Evolutionary conservation across 1,140 invertebrate genomes (phyloP).

Genomic region (Drosophila triauraria): DNA sequence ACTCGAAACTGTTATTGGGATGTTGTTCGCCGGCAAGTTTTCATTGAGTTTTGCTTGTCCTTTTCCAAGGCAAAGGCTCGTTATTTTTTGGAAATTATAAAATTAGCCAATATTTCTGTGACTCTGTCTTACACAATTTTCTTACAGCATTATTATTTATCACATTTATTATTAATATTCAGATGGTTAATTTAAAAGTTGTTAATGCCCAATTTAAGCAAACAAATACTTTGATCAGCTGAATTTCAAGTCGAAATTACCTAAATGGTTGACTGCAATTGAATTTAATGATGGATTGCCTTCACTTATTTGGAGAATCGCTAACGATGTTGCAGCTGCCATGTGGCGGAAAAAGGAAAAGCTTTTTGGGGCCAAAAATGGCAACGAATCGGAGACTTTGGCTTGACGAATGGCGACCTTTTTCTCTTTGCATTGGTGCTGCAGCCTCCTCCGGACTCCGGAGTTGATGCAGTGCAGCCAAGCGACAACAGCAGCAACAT

Average conservation of each 20-base stretch:
- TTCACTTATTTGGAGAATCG: constrained; percentile 50
- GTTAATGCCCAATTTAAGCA: background rate
- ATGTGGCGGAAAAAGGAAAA: constrained; percentile 8
- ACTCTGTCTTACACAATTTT: background rate
- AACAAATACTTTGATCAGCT: background rate
- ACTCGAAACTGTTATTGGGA: constrained; percentile 78
- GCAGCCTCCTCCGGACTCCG: constrained; percentile 40
- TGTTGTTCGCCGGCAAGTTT: constrained; percentile 55
- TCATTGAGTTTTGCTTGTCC: constrained; percentile 34
- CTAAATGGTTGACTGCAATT: constrained; percentile 36
- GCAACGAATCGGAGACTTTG: constrained; percentile 36
- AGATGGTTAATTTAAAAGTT: background rate
- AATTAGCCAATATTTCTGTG: constrained; percentile 33
- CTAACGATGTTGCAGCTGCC: constrained; percentile 65
- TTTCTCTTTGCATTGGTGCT: constrained; percentile 41
- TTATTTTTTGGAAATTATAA: constrained; percentile 22
- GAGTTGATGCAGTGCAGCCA: constrained; percentile 69
- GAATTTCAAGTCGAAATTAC: constrained; percentile 28
- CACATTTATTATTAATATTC: background rate
- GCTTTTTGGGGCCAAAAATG: constrained; percentile 52
- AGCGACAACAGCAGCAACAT: constrained; percentile 38
- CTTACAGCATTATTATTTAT: no score
- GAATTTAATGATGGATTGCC: constrained; percentile 67
- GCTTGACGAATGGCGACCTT: constrained; percentile 51
- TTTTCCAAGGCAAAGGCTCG: constrained; percentile 1